Conservation (phyloP, 1,140 invertebrate genomes). For the Zaprionus gabonicus region DNA sequence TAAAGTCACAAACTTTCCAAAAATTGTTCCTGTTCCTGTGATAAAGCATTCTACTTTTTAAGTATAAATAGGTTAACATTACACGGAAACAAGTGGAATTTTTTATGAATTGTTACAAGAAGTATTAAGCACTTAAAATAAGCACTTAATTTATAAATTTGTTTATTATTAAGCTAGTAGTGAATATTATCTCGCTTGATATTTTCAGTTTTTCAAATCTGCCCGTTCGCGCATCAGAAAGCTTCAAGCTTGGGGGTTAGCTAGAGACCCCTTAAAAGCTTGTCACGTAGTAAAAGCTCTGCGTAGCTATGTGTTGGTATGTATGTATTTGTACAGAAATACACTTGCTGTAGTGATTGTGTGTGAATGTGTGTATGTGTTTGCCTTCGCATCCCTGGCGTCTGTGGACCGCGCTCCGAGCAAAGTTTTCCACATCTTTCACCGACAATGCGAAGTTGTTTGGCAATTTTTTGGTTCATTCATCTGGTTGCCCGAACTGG, state of each 20-base stretch:
- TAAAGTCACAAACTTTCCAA: too few relatives aligned
- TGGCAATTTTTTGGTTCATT: conserved; percentile 71
- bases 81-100: too few relatives aligned
- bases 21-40: too few relatives aligned
- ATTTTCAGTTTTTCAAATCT: conserved; percentile 3
- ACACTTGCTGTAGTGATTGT: neutral
- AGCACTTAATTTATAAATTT: too few relatives aligned
- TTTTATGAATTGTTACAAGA: too few relatives aligned
- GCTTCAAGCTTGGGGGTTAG: conserved; percentile 17
- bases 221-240: conserved; percentile 5
- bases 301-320: neutral
- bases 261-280: conserved; percentile 39
- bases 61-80: too few relatives aligned
- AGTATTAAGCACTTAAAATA: too few relatives aligned
- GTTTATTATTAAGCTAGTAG: too few relatives aligned
- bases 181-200: neutral
- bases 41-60: too few relatives aligned
- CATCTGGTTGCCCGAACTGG: conserved; percentile 53
- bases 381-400: neutral
- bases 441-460: conserved; percentile 61
- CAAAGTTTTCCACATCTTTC: conserved; percentile 63
- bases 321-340: neutral
- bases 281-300: conserved; percentile 50
- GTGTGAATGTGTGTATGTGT: neutral
- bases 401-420: conserved; percentile 52